Conservation (phyloP, 2,113 vertebrate genomes). For the Acrocephalus arundinaceus region DNA sequence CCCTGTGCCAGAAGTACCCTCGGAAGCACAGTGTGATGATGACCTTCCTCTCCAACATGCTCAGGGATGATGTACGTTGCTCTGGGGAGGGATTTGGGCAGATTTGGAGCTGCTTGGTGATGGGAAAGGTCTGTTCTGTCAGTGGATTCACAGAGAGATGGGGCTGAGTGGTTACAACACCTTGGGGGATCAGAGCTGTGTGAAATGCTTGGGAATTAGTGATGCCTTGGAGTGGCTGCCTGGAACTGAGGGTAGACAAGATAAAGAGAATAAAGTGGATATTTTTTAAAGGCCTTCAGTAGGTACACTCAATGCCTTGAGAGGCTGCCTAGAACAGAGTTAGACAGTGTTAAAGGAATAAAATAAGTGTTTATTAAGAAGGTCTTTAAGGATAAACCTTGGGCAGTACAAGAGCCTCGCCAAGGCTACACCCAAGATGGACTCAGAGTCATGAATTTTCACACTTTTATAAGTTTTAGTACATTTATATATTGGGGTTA, state of each 20-base stretch:
- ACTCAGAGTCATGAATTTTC: not conserved
- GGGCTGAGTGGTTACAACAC: not conserved
- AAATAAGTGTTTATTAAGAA: not conserved
- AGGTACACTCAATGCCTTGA: too few relatives aligned
- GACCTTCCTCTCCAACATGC: conserved; percentile 98
- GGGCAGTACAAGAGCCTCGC: not conserved
- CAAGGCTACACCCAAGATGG: accelerated
- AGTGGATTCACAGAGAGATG: not conserved
- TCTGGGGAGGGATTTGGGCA: not conserved
- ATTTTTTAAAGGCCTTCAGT: not conserved
- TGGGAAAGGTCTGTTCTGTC: not conserved
- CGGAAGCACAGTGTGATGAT: conserved; percentile 98
- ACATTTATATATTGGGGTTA: not conserved
- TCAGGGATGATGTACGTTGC: conserved; percentile 89
- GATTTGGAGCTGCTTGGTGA: not conserved
- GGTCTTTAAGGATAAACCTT: not conserved
- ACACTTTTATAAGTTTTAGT: not conserved
- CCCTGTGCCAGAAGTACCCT: conserved; percentile 97
- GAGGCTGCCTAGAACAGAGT: not conserved
- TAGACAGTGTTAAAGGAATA: too few relatives aligned
- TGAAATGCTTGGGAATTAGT: not conserved
- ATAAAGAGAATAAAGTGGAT: not conserved
- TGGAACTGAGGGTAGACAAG: not conserved
- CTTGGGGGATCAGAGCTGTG: not conserved
- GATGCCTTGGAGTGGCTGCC: not conserved